Evolutionary conservation across 2,888 invertebrate genomes (phyloP), one percentile per base, ranked within the genome.

Genomic region (Portevinia maculata): DNA sequence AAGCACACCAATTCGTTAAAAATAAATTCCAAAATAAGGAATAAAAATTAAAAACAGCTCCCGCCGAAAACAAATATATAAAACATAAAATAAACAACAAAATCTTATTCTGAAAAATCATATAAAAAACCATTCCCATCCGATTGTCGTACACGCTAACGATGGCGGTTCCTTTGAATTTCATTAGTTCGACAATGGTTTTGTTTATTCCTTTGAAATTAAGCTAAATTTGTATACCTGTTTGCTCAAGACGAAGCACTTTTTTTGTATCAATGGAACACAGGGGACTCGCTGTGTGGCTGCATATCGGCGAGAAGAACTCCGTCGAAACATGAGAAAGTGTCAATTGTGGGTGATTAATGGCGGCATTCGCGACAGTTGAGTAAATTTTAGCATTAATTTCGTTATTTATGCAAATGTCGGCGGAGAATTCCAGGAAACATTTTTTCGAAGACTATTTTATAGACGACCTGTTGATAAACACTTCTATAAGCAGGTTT

Each of bases 271-370:
- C 7, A 9, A 46, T 55, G 21, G n/a, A 13, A 15, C 15, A 17
- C 5, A 13, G 24, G 30, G 9, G 11, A 41, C 34, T 44, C 15
- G 50, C 13, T 59, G 74, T 75, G 65, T 67, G 74, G 59, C 48
- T 52, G 28, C 13, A 21, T 53, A 39, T 57, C n/a, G 64, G 76
- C 53, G 76, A 64, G 60, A 81, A 71, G 55, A 50, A 53, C 70
- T 81, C 62, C 13, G 21, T 46, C 44, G 53, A 65, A 70, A 76
- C 53, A 60, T 52, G 39, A 34, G 39, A 71, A 67, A 76, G 76
- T 70, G 81, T 81, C 81, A 76, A 81, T 76, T 71, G 70, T 48
- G 24, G 70, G 52, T 81, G 81, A 81, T 81, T 70, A 70, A 81
- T 65, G 64, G 48, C 17, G 39, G 28, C 52, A 46, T 53, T 34